These are phyloP conservation scores for Archocentrus centrarchus DNA, from an alignment of 2,113 vertebrate genomes.

Conservation along the genomic window DNA sequence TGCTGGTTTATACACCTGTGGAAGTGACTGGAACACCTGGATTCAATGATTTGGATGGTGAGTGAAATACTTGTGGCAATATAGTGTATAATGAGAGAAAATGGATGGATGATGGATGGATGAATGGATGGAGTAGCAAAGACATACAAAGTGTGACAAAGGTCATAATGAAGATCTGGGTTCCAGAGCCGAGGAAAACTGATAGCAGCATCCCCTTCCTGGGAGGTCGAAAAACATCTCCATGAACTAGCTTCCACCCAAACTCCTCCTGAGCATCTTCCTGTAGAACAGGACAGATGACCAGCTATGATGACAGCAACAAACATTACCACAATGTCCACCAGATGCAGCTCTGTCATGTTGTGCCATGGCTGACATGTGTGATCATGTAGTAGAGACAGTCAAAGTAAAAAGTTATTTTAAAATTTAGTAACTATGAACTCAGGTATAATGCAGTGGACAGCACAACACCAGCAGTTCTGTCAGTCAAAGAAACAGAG, in stretches of 20 bases:
- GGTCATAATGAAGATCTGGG: conserved; percentile 96
- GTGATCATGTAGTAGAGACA: no score
- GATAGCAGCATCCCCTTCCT: conserved; percentile 94
- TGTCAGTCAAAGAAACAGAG: background rate
- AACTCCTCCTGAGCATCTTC: conserved; percentile 97
- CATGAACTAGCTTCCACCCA: conserved; percentile 96
- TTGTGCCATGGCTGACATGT: no score
- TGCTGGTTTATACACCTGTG: no score
- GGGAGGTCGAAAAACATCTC: conserved; percentile 93
- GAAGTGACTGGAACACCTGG: no score
- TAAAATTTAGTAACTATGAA: no score
- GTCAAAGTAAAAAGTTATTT: background rate
- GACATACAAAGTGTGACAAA: conserved; percentile 94
- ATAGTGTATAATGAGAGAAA: background rate
- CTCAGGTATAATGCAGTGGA: no score
- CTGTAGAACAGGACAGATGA: conserved; percentile 61
- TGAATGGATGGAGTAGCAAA: background rate
- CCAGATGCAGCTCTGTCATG: no score
- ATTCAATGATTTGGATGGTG: no score
- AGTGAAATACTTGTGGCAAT: no score
- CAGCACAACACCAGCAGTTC: no score
- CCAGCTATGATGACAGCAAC: background rate
- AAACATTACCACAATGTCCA: background rate
- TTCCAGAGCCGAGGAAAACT: conserved; percentile 92
- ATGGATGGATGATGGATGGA: no score